Evolutionary conservation across 2,113 vertebrate genomes (phyloP).

Genomic region (Tetraodon nigroviridis): DNA sequence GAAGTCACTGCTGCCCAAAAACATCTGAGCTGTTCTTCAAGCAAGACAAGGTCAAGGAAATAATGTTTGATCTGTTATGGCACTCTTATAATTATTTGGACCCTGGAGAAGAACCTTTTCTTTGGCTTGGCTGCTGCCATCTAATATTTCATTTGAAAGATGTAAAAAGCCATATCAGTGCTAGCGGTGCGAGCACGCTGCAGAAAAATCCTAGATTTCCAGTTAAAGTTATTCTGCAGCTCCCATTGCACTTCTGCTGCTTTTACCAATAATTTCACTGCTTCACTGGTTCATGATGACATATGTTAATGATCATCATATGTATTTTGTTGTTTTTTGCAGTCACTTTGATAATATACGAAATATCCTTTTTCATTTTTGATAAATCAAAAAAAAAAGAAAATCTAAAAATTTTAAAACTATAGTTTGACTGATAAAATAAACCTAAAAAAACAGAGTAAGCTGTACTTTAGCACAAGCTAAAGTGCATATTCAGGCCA

Average conservation of each 20-base stretch:
- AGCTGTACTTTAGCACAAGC: too few relatives aligned
- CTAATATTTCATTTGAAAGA: slow-evolving; percentile 65
- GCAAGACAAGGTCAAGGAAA: slow-evolving; percentile 66
- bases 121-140: slow-evolving; percentile 58
- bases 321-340: background rate
- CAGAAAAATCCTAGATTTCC: slow-evolving; percentile 33
- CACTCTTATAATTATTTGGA: slow-evolving; percentile 68
- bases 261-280: background rate
- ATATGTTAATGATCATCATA: background rate
- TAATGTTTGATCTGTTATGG: slow-evolving; percentile 68
- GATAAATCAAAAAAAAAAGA: too few relatives aligned
- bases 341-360: too few relatives aligned
- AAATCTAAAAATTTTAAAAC: too few relatives aligned
- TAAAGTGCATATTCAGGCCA: too few relatives aligned
- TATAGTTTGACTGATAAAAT: too few relatives aligned
- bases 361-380: too few relatives aligned
- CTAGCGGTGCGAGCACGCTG: slow-evolving; percentile 25
- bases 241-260: slow-evolving; percentile 14
- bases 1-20: slow-evolving; percentile 36
- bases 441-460: too few relatives aligned
- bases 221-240: slow-evolving; percentile 22
- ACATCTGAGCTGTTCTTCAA: slow-evolving; percentile 52
- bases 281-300: too few relatives aligned
- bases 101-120: slow-evolving; percentile 64
- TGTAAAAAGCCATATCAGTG: slow-evolving; percentile 44